A percentile compares a stretch with the other conserved stretches of the same genome.
These are phyloP conservation scores for Ferrisia virgata DNA, from an alignment of 2,888 invertebrate genomes.

Conservation along the genomic window DNA sequence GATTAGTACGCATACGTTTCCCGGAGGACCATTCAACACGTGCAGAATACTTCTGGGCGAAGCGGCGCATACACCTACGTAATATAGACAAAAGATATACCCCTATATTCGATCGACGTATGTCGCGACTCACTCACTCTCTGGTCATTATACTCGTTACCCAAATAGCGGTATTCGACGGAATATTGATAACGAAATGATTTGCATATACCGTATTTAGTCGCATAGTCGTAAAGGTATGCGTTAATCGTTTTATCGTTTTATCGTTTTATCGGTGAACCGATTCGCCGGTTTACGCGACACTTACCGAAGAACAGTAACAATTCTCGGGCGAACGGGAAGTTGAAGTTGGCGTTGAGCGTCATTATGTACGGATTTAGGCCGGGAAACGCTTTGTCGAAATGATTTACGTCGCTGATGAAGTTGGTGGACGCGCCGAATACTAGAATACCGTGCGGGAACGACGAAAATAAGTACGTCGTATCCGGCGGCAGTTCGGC, in stretches of 20 bases:
- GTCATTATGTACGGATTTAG: conserved; percentile 63
- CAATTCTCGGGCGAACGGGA: conserved; percentile 71
- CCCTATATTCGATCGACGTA: too few relatives aligned
- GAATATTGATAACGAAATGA: too few relatives aligned
- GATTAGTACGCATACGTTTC: conserved; percentile 69
- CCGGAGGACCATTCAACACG: conserved; percentile 59
- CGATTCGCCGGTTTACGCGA: not conserved
- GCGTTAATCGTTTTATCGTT: too few relatives aligned
- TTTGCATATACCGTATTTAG: too few relatives aligned
- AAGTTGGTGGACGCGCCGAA: conserved; percentile 77
- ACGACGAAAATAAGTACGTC: conserved; percentile 83
- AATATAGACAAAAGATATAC: too few relatives aligned
- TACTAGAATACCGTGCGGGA: conserved; percentile 87
- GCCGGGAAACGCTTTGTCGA: conserved; percentile 62
- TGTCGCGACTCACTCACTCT: too few relatives aligned
- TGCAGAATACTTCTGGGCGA: conserved; percentile 66
- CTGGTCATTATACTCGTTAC: too few relatives aligned
- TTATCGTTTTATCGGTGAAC: too few relatives aligned
- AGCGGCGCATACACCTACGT: conserved; percentile 51
- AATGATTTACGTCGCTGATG: conserved; percentile 64
- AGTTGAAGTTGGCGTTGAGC: conserved; percentile 68
- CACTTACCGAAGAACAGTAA: conserved; percentile 59
- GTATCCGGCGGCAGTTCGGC: conserved; percentile 72
- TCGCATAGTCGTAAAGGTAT: not conserved
- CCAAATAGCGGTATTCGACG: too few relatives aligned